Percentiles rank a stretch among this genome's conserved stretches.
Evolutionary conservation across 2,797 vertebrate genomes (phyloP).

Genomic region (Champsocephalus gunnari): DNA sequence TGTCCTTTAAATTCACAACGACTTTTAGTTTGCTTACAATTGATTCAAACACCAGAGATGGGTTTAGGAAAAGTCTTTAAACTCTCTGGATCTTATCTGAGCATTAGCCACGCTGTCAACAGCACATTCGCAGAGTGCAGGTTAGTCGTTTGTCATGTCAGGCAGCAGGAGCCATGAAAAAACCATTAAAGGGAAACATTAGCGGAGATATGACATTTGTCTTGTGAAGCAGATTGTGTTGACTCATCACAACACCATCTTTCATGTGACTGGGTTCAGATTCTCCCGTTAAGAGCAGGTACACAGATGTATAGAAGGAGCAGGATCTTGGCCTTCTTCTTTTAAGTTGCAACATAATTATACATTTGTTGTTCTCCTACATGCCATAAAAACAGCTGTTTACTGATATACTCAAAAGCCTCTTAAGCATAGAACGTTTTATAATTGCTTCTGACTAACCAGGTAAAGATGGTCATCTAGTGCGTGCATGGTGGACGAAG

Average conservation of each 20-base stretch:
- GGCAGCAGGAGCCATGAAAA: constrained; percentile 2
- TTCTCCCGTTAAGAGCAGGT: constrained; percentile 12
- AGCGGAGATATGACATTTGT: constrained; percentile 16
- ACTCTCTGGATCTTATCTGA: not conserved
- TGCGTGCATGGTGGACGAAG: constrained; percentile 16
- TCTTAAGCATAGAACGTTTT: constrained; percentile 12
- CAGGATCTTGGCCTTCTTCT: not conserved
- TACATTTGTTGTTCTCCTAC: not conserved
- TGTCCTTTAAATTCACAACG: not conserved
- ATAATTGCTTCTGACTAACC: constrained; percentile 1
- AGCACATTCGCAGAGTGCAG: not conserved
- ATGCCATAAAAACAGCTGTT: not conserved
- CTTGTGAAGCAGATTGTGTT: constrained; percentile 15
- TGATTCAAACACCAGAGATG: not conserved
- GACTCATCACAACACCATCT: constrained; percentile 24
- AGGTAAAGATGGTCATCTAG: constrained; percentile 17
- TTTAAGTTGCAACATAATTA: not conserved
- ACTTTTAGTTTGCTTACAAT: not conserved
- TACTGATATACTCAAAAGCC: not conserved
- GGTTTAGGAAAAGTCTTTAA: not conserved
- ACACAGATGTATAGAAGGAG: constrained; percentile 9
- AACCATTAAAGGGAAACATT: constrained; percentile 27
- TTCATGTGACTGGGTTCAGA: constrained; percentile 27
- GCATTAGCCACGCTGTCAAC: not conserved
- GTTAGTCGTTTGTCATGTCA: constrained; percentile 21